Evolutionary conservation across 1,140 invertebrate species (phyloP), one percentile per base, ranked within the genome.

Genomic region (Hestina assimilis): DNA sequence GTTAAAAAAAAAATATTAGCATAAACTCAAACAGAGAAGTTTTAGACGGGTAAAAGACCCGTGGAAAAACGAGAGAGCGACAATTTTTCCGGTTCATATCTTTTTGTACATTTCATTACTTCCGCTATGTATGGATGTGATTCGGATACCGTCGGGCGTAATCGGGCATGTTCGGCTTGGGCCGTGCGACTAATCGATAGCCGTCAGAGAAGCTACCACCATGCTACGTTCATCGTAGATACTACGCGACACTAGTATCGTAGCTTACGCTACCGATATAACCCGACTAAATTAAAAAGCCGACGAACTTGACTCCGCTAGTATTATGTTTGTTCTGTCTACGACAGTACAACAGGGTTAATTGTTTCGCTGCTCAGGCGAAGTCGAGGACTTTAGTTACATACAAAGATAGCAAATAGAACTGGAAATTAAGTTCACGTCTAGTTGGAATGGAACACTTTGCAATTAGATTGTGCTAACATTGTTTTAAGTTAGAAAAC

Each of bases 41-140:
- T 71, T 82, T 62, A 65, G 62, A 69, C 56, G 50, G 61, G 66
- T 67, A 71, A 72, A 72, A 75, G 74, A 76, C 62, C 70, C 67
- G 69, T 79, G 77, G 77, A 79, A 82, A 81, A 79, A 79, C 65
- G 77, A 82, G 67, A 82, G 67, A 75, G 72, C 80, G 82, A 76
- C 79, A 79, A 79, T 83, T 87, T 83, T 84, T 87, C 78, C 79
- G 81, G 78, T 82, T 85, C 79, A 83, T 85, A 84, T 85, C 75
- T 75, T 81, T 84, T 72, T 77, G 72, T 84, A 87, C 82, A 84
- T 85, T 87, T 85, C 82, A 84, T 87, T 87, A 83, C 81, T 85
- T 85, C 82, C 84, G 82, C 76, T 79, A 79, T 81, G 75, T 83
- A 78, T 83, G 80, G 69, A 80, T 70, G 66, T 53, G 59, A 58